phyloP scores from a whole-genome alignment of 2,888 invertebrate genomes.

The Polyommatus iphigenia region DNA sequence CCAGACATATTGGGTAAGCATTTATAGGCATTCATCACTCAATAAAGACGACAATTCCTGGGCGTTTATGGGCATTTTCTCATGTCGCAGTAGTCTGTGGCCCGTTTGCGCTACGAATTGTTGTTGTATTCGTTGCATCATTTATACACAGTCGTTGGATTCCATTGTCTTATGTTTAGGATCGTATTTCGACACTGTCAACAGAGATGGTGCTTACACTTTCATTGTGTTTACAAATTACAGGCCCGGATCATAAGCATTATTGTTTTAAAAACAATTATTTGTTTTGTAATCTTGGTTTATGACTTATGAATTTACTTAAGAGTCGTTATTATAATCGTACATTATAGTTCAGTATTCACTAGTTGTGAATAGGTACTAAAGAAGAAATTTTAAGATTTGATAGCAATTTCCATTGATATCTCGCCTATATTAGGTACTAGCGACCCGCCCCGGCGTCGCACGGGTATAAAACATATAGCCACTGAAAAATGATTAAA shows the following conservation, averaged over 20 bases:
- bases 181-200: constrained; percentile 61
- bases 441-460: too few species aligned
- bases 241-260: constrained; percentile 12
- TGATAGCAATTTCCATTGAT: too few species aligned
- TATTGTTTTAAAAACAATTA: neutral
- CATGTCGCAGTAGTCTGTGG: neutral
- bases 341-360: too few species aligned
- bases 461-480: too few species aligned
- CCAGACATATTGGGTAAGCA: too few species aligned
- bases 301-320: neutral
- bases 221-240: constrained; percentile 40
- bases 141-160: constrained; percentile 38
- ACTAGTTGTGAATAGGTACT: too few species aligned
- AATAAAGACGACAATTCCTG: too few species aligned
- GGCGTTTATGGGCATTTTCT: neutral
- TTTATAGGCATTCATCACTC: too few species aligned
- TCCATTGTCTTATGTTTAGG: constrained; percentile 42
- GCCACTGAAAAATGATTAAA: too few species aligned
- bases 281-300: neutral
- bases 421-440: too few species aligned
- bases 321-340: neutral
- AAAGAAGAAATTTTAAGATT: too few species aligned
- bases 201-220: constrained; percentile 57
- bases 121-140: constrained; percentile 37
- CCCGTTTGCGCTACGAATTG: constrained; percentile 29